These are phyloP conservation scores for Rhingia rostrata DNA, from an alignment of 2,888 invertebrate species.

Conservation along the genomic window DNA sequence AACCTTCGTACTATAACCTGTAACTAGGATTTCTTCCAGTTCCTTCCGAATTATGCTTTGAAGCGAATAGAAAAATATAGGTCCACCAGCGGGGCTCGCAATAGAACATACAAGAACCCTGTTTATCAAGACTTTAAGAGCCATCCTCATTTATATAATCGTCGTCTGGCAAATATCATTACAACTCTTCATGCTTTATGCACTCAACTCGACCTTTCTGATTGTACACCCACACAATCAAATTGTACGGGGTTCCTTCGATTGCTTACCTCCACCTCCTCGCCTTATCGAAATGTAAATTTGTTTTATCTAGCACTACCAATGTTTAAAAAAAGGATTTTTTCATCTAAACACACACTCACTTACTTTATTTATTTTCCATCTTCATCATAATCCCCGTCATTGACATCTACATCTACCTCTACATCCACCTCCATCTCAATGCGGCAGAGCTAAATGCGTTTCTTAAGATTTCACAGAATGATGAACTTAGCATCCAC, in stretches of 20 bases:
- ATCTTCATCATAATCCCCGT: background rate
- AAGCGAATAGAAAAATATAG: too few species aligned
- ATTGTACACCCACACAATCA: background rate
- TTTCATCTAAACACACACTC: background rate
- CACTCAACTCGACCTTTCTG: background rate
- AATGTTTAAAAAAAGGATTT: slow-evolving; percentile 42
- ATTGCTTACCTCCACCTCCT: background rate
- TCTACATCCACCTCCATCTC: background rate
- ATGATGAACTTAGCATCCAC: slow-evolving; percentile 54
- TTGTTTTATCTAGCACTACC: slow-evolving; percentile 13
- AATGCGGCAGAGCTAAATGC: slow-evolving; percentile 43
- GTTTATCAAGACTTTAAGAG: too few species aligned
- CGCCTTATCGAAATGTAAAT: slow-evolving; percentile 35
- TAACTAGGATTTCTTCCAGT: too few species aligned
- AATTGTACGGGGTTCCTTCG: background rate
- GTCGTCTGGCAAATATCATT: slow-evolving; percentile 41
- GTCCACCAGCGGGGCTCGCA: too few species aligned
- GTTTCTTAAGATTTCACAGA: slow-evolving; percentile 58
- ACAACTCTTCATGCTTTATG: background rate
- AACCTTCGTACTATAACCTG: too few species aligned
- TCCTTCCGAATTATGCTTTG: too few species aligned
- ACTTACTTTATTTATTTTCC: slow-evolving; percentile 4
- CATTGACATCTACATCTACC: background rate
- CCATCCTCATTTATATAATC: slow-evolving; percentile 10
- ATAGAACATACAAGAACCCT: too few species aligned